phyloP scores from a whole-genome alignment of 2,113 vertebrate species.

The Myiopsitta monachus region DNA sequence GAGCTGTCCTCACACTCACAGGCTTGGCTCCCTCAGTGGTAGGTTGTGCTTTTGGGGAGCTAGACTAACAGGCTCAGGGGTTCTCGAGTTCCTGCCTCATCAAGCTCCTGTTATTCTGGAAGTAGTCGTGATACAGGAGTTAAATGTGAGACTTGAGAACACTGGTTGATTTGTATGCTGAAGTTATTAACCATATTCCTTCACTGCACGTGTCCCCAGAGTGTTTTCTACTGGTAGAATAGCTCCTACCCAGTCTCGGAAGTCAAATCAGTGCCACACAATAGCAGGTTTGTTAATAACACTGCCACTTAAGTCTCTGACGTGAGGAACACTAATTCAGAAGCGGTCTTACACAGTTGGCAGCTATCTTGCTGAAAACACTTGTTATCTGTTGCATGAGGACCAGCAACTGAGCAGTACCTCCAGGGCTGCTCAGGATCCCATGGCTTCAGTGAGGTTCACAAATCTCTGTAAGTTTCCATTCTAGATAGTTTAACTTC shows the following conservation, averaged over 20 bases:
- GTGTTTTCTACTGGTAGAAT: neutral
- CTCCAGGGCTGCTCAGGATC: neutral
- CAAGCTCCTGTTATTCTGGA: neutral
- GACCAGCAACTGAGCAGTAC: neutral
- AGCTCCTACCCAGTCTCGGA: neutral
- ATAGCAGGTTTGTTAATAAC: neutral
- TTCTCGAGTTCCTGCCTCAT: neutral
- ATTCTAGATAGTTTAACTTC: neutral
- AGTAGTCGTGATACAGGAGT: neutral
- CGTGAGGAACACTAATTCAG: neutral
- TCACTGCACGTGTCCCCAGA: neutral
- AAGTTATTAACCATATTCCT: neutral
- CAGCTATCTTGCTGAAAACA: constrained; percentile 24
- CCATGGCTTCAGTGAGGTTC: neutral
- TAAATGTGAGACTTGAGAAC: neutral
- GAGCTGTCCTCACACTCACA: neutral
- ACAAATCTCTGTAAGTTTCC: neutral
- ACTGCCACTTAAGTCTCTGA: neutral
- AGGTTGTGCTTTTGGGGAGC: neutral
- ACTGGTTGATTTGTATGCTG: neutral
- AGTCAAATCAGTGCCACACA: neutral
- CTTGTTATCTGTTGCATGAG: neutral
- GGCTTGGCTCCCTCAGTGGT: neutral
- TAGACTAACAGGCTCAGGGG: neutral
- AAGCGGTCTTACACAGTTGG: neutral